Base-by-base conservation (phyloP, 2,113 vertebrate genomes). In the Cephalopholis sonnerati region DNA sequence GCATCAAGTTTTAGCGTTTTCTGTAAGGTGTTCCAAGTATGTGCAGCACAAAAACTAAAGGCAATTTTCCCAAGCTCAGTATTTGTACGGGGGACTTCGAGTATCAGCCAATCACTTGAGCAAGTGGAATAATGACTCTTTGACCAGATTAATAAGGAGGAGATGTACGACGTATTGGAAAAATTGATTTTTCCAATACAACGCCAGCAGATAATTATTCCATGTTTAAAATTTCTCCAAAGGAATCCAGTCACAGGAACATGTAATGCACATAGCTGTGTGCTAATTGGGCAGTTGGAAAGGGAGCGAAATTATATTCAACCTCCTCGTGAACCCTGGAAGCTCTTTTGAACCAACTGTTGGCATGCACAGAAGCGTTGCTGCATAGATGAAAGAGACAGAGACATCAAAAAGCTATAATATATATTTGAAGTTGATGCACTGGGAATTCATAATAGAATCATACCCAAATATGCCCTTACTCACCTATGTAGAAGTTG, bases 401-500 rank as follows among this genome's bases (percentile, higher is more conserved):
- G 3, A 29, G 25, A 67, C 20, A 54, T 84, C 8, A 64, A 77
- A 74, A 57, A 70, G 25, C 16, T 18, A 75, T 24, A 20, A 2
- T 3, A 41, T 8, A 13, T 22, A 62, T 69, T 70, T 70, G 53
- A 63, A 58, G 39, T 5, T 57, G 8, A 81, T 54, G 2, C 61
- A 2, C 46, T n/a, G 59, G 61, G 65, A 67, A 18, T 48, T 77
- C 22, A 55, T 39, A 4, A 46, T 46, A n/a, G 8, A 20, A 3
- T 41, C 3, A 18, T 18, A 55, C 18, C 27, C 17, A 27, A 24
- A 16, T 1, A 51, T 39, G 55, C 17, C 6, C n/a, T n/a, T 48
- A 54, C 95, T 96, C 88, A 97, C 96, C 96, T 58, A 97, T 97
- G 89, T 96, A 97, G 90, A 97, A 97, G 94, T 97, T 96, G 41